phyloP scores from a whole-genome alignment of 2,797 vertebrate species.

The Peromyscus nudipes region DNA sequence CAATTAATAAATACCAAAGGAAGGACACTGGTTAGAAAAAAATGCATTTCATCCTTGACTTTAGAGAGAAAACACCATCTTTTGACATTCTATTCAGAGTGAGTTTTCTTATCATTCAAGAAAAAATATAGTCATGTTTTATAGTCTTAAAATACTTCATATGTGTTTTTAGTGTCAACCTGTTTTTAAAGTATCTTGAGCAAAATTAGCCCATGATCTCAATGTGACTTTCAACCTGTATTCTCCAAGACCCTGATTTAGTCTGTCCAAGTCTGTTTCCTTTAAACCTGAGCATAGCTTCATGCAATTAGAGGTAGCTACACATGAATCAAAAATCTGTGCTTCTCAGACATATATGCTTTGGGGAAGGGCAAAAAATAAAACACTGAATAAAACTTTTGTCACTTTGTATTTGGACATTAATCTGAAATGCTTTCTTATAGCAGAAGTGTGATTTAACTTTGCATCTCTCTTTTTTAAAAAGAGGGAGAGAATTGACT shows the following conservation, averaged over 20 bases:
- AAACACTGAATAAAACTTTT: conserved; percentile 74
- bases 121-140: conserved; percentile 14
- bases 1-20: conserved; percentile 55
- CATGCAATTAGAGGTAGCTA: conserved; percentile 57
- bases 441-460: conserved; percentile 12
- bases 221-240: conserved; percentile 11
- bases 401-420: conserved; percentile 64
- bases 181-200: conserved; percentile 55
- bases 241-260: conserved; percentile 22
- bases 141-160: conserved; percentile 37
- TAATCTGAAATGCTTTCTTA: conserved; percentile 60
- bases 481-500: not conserved
- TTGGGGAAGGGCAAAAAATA: conserved; percentile 66
- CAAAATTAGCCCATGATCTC: conserved; percentile 56
- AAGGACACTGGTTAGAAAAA: not conserved
- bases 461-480: not conserved
- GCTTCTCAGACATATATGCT: conserved; percentile 71
- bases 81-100: conserved; percentile 54
- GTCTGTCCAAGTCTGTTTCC: not conserved
- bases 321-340: conserved; percentile 64
- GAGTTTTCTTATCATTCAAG: conserved; percentile 36
- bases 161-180: conserved; percentile 26
- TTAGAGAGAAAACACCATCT: conserved; percentile 38
- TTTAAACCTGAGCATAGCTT: conserved; percentile 54
- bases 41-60: conserved; percentile 3